Percentiles rank a stretch among this genome's conserved stretches.
phyloP scores from a whole-genome alignment of 2,888 invertebrate genomes.

The Nematopogon swammerdamellus region DNA sequence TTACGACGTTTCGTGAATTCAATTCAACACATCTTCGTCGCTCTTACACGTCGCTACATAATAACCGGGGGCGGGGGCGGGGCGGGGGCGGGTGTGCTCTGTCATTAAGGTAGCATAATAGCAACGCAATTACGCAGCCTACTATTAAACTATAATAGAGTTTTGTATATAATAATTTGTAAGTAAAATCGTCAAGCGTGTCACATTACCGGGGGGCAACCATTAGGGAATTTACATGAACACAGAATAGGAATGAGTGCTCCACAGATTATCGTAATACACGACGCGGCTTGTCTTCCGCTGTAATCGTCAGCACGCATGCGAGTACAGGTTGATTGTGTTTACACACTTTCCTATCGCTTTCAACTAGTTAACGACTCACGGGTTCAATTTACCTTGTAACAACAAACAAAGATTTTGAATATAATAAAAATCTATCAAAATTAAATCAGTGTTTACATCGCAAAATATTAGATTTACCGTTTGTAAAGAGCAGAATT shows the following conservation, averaged over 20 bases:
- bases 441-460: too few relatives aligned
- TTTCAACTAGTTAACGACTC: too few relatives aligned
- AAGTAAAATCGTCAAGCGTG: constrained; percentile 58
- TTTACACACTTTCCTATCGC: too few relatives aligned
- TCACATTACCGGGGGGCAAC: constrained; percentile 47
- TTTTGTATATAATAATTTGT: constrained; percentile 53
- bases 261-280: constrained; percentile 55
- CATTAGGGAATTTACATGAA: constrained; percentile 55
- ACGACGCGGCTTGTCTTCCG: constrained; percentile 27
- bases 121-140: constrained; percentile 52
- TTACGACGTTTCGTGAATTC: constrained; percentile 17
- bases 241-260: constrained; percentile 53
- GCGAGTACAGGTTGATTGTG: too few relatives aligned
- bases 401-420: too few relatives aligned
- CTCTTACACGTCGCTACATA: constrained; percentile 52
- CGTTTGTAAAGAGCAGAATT: too few relatives aligned
- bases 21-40: constrained; percentile 54
- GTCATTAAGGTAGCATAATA: constrained; percentile 52
- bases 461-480: too few relatives aligned
- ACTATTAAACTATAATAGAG: constrained; percentile 56
- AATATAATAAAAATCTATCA: too few relatives aligned
- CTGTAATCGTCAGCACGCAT: too few relatives aligned
- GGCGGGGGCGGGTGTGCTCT: constrained; percentile 16
- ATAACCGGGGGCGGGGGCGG: constrained; percentile 26
- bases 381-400: too few relatives aligned